Evolutionary conservation across 1,140 invertebrate species (phyloP).

Genomic region (Hylyphantes graminicola): DNA sequence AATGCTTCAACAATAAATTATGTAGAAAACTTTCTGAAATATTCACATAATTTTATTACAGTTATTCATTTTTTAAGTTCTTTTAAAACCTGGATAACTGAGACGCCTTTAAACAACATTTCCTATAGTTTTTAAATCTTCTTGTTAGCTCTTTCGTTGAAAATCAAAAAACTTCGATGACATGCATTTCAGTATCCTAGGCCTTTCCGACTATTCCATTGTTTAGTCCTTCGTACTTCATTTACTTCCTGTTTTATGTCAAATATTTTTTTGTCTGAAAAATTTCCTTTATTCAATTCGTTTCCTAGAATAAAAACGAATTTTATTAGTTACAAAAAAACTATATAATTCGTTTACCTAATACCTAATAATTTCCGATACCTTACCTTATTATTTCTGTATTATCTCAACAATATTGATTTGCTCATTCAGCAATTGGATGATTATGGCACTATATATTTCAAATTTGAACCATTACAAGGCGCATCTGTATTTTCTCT

Average conservation of each 20-base stretch:
- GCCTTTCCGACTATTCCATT: not conserved
- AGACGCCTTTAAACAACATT: not conserved
- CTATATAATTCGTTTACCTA: not conserved
- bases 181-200: not conserved
- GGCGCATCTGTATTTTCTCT: no score
- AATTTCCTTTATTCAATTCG: not conserved
- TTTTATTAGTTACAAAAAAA: not conserved
- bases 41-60: not conserved
- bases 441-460: no score
- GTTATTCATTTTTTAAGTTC: not conserved
- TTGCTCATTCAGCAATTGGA: no score
- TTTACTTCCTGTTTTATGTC: not conserved
- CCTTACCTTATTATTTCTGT: not conserved
- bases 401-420: not conserved
- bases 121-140: not conserved
- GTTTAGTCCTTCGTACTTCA: conserved; percentile 10
- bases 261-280: not conserved
- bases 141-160: not conserved
- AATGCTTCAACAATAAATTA: no score
- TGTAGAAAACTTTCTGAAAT: not conserved
- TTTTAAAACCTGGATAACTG: not conserved
- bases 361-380: not conserved
- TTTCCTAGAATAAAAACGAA: not conserved
- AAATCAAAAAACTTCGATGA: not conserved
- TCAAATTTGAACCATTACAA: no score